Conservation (phyloP, 2,113 vertebrate species). For the Sylvilagus bachmani region DNA sequence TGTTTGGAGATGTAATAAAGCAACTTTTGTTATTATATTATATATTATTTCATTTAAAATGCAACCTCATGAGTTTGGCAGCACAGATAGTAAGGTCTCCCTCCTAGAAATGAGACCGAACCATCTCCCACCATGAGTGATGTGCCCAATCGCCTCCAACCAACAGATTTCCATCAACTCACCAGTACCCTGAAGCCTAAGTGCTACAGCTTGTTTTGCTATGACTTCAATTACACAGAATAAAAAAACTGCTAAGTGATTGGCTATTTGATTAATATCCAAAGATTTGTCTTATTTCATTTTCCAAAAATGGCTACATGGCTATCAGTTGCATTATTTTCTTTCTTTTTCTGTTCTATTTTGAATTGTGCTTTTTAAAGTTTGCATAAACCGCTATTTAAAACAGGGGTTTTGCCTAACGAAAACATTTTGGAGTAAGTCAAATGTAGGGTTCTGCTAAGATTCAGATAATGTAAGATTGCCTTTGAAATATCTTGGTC, state of each 20-base stretch:
- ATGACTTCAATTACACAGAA: background rate
- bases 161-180: background rate
- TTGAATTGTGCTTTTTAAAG: background rate
- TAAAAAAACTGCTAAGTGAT: background rate
- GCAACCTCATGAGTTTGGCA: background rate
- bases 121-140: background rate
- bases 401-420: background rate
- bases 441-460: background rate
- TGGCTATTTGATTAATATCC: background rate
- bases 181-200: background rate
- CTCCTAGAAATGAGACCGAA: background rate
- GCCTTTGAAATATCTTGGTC: background rate
- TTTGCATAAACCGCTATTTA: background rate
- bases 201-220: background rate
- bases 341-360: background rate
- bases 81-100: background rate
- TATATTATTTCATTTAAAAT: background rate
- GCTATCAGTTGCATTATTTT: background rate
- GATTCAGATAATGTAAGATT: background rate
- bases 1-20: background rate
- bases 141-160: background rate
- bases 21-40: too few species aligned
- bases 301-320: background rate
- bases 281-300: background rate
- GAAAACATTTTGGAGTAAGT: background rate